Percentiles rank a stretch among this genome's conserved stretches.
Conservation (phyloP, 2,797 vertebrate species). For the Acanthurus leucopareius region DNA sequence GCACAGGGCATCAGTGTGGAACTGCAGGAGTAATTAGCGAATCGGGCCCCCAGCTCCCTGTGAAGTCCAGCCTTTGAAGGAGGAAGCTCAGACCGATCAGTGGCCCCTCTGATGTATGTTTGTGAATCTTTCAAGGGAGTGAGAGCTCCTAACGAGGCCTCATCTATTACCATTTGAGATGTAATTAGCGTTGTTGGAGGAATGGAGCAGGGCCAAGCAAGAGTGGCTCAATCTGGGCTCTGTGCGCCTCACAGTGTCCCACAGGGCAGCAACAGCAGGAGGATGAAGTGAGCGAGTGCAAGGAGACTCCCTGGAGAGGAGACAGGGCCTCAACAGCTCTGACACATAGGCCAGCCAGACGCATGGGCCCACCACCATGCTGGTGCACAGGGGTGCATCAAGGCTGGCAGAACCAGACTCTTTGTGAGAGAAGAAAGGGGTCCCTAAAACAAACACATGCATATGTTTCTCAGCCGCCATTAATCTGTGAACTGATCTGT, state of each 20-base stretch:
- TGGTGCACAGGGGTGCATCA: slow-evolving; percentile 46
- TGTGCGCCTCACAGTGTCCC: slow-evolving; percentile 62
- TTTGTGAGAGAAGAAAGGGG: slow-evolving; percentile 67
- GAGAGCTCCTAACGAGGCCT: slow-evolving; percentile 82
- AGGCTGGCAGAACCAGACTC: slow-evolving; percentile 53
- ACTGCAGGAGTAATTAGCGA: slow-evolving; percentile 80
- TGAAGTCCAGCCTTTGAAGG: slow-evolving; percentile 83
- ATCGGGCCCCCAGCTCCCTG: slow-evolving; percentile 70
- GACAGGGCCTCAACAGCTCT: slow-evolving; percentile 61
- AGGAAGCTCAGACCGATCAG: slow-evolving; percentile 73
- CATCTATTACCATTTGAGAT: slow-evolving; percentile 83
- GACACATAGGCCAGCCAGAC: slow-evolving; percentile 63
- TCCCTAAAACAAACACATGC: slow-evolving; percentile 64
- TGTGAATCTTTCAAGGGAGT: slow-evolving; percentile 79
- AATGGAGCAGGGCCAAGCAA: slow-evolving; percentile 74
- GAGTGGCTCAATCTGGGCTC: slow-evolving; percentile 81
- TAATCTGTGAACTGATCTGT: slow-evolving; percentile 33
- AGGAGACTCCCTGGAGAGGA: slow-evolving; percentile 72
- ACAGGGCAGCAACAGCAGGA: slow-evolving; percentile 79
- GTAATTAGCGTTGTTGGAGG: slow-evolving; percentile 79
- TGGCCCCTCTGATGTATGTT: slow-evolving; percentile 80
- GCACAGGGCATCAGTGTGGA: slow-evolving; percentile 67
- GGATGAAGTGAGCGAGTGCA: slow-evolving; percentile 72
- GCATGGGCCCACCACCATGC: slow-evolving; percentile 42
- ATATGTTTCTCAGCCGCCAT: slow-evolving; percentile 44